These are phyloP conservation scores for Allobates femoralis DNA, from an alignment of 2,797 vertebrate genomes.

Conservation along the genomic window DNA sequence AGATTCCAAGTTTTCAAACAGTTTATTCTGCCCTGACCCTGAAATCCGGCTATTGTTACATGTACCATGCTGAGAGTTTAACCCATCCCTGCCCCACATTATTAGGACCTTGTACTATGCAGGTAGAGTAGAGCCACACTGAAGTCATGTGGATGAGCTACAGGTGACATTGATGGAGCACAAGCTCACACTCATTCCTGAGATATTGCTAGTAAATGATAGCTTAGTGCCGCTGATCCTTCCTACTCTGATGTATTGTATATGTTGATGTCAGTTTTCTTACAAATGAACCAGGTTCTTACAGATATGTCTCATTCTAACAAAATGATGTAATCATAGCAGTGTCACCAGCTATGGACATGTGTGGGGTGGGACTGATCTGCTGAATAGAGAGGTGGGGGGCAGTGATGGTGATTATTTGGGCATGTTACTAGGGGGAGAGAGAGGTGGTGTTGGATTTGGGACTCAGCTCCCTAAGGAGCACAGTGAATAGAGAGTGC, in stretches of 20 bases:
- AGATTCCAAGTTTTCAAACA: constrained; percentile 54
- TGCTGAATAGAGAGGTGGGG: constrained; percentile 51
- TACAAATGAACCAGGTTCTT: too few relatives aligned
- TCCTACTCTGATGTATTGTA: too few relatives aligned
- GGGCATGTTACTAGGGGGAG: constrained; percentile 66
- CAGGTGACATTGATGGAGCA: background rate
- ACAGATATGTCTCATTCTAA: background rate
- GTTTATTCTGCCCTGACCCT: constrained; percentile 48
- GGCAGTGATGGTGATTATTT: constrained; percentile 52
- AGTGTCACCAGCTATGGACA: background rate
- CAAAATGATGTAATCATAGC: background rate
- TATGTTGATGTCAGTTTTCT: too few relatives aligned
- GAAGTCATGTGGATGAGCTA: background rate
- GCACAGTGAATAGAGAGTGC: constrained; percentile 82
- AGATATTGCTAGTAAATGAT: background rate
- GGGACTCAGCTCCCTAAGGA: constrained; percentile 85
- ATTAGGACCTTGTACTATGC: background rate
- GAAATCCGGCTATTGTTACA: constrained; percentile 44
- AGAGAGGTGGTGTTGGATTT: constrained; percentile 71
- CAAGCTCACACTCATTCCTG: background rate
- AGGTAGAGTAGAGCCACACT: too few relatives aligned
- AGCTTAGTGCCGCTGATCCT: too few relatives aligned
- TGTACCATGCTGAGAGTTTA: constrained; percentile 12
- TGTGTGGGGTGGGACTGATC: background rate
- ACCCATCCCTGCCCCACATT: constrained; percentile 1